These are phyloP conservation scores for Erynnis tages DNA, from an alignment of 2,888 invertebrate genomes.

Conservation along the genomic window DNA sequence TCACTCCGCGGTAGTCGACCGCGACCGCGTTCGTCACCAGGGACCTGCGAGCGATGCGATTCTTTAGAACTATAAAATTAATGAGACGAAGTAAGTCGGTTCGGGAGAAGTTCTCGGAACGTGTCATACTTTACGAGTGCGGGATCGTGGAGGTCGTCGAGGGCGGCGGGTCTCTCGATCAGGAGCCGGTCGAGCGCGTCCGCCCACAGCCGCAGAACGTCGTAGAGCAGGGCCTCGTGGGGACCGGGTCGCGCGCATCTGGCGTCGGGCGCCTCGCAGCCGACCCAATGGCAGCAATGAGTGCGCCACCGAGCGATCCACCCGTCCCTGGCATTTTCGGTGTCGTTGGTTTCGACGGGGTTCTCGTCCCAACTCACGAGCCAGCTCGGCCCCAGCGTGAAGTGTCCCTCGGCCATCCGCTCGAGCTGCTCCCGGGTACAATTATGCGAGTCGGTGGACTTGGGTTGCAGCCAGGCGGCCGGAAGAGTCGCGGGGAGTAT, in stretches of 20 bases:
- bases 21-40: conserved; percentile 39
- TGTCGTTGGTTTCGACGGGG: background rate
- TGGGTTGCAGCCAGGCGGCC: conserved; percentile 82
- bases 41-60: no score
- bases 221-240: conserved; percentile 61
- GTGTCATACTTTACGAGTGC: conserved; percentile 45
- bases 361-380: conserved; percentile 5
- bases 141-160: conserved; percentile 55
- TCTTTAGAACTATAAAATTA: no score
- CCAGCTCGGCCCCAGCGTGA: conserved; percentile 37
- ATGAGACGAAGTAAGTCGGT: no score
- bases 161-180: conserved; percentile 41
- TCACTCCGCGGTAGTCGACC: conserved; percentile 48
- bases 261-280: conserved; percentile 19
- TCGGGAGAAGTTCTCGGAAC: no score
- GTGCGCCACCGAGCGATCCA: conserved; percentile 43
- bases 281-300: conserved; percentile 29
- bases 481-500: conserved; percentile 90
- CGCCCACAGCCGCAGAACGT: conserved; percentile 59
- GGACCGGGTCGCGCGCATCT: conserved; percentile 39
- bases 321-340: conserved; percentile 10
- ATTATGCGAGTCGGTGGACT: conserved; percentile 83
- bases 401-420: conserved; percentile 20
- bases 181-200: conserved; percentile 47
- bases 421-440: conserved; percentile 54